These are phyloP conservation scores for Pseudotriccus pelzelni DNA, from an alignment of 2,797 vertebrate genomes.

Conservation along the genomic window DNA sequence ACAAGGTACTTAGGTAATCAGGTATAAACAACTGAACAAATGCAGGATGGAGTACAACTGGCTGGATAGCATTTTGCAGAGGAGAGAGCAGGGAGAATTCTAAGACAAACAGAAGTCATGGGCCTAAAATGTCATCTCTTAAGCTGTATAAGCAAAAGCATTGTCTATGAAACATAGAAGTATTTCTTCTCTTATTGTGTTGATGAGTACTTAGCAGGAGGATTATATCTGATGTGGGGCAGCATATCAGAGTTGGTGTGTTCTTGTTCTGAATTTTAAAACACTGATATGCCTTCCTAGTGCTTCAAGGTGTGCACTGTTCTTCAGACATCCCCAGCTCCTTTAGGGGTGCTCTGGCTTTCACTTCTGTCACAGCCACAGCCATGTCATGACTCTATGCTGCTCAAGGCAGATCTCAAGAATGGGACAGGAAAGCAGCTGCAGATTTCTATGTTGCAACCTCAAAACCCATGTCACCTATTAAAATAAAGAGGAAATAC, in stretches of 20 bases:
- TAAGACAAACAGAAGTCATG: background rate
- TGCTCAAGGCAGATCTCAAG: background rate
- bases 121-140: background rate
- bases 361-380: background rate
- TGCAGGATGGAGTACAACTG: background rate
- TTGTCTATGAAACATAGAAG: background rate
- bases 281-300: rapidly evolving
- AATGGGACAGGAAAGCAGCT: constrained; percentile 17
- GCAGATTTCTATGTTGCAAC: background rate
- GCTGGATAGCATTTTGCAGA: background rate
- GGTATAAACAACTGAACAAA: background rate
- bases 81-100: background rate
- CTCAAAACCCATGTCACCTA: background rate
- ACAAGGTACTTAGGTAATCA: background rate
- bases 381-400: background rate
- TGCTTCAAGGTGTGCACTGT: background rate
- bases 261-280: background rate
- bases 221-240: background rate
- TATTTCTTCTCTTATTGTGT: background rate
- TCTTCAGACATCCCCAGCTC: background rate
- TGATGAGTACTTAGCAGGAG: background rate
- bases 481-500: background rate
- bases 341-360: background rate
- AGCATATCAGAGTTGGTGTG: background rate
- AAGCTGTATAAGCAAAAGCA: background rate